Evolutionary conservation across 2,113 vertebrate genomes (phyloP).

Genomic region (Rhinichthys klamathensis): DNA sequence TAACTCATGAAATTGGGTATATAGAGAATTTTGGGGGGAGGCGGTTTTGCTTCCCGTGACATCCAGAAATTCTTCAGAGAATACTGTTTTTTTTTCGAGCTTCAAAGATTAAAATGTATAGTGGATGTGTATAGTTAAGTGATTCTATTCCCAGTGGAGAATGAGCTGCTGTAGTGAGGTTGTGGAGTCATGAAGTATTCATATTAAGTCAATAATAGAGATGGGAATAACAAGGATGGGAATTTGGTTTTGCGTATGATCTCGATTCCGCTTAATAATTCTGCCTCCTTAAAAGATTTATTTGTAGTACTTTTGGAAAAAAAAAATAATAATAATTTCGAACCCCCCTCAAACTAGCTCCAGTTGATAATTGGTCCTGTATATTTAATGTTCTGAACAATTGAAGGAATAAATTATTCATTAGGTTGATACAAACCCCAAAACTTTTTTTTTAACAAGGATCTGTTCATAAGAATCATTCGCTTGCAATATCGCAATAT

Average conservation of each 20-base stretch:
- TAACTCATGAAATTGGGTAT: background rate
- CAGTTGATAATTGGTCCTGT: too few relatives aligned
- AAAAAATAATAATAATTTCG: too few relatives aligned
- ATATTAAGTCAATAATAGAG: background rate
- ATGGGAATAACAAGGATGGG: background rate
- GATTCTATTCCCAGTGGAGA: background rate
- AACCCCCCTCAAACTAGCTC: too few relatives aligned
- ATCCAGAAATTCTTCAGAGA: conserved; percentile 5
- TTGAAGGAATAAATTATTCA: too few relatives aligned
- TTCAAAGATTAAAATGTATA: background rate
- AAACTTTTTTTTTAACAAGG: too few relatives aligned
- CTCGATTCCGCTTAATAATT: background rate
- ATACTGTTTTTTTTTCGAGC: background rate
- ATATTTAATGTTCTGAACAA: too few relatives aligned
- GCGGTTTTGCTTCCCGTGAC: background rate
- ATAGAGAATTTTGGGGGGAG: too few relatives aligned
- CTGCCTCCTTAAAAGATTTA: background rate
- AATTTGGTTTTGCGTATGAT: background rate
- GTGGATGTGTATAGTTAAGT: background rate
- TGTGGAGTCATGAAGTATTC: too few relatives aligned
- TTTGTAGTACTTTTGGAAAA: too few relatives aligned
- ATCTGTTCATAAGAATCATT: too few relatives aligned
- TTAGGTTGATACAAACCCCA: too few relatives aligned
- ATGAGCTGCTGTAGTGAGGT: background rate
- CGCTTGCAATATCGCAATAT: too few relatives aligned